These are phyloP conservation scores for Calonectris borealis DNA, from an alignment of 2,113 vertebrate genomes.

Conservation along the genomic window DNA sequence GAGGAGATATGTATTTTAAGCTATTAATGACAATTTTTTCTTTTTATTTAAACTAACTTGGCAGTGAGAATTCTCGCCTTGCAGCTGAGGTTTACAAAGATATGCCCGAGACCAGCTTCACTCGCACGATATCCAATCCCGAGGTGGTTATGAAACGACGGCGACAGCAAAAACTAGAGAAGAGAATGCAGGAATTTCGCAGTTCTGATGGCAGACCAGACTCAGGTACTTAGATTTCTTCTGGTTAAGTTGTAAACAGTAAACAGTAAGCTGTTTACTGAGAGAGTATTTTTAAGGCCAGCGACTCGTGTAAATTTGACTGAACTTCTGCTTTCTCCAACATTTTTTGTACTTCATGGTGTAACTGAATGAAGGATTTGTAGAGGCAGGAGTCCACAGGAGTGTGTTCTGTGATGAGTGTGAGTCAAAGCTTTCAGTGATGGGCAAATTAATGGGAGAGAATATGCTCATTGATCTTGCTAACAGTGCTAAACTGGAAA, in stretches of 20 bases:
- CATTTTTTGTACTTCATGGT: not conserved
- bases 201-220: constrained; percentile 93
- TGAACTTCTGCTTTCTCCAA: not conserved
- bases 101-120: constrained; percentile 99
- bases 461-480: not conserved
- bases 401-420: not conserved
- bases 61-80: constrained; percentile 90
- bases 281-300: not conserved
- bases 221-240: constrained; percentile 78
- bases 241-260: not conserved
- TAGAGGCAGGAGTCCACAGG: not conserved
- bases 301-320: not conserved
- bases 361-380: not conserved
- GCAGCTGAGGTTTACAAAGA: constrained; percentile 98
- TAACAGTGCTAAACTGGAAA: not conserved
- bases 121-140: constrained; percentile 96
- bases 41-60: not conserved
- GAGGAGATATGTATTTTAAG: not conserved
- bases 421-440: not conserved
- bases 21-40: not conserved
- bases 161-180: constrained; percentile 94
- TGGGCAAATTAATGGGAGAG: not conserved
- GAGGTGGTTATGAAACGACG: constrained; percentile 98
- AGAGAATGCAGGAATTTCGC: constrained; percentile 96
- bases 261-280: not conserved